A percentile compares a stretch with the other conserved stretches of the same genome.
Evolutionary conservation across 2,888 invertebrate species (phyloP).

Genomic region (Asteroscopus sphinx): DNA sequence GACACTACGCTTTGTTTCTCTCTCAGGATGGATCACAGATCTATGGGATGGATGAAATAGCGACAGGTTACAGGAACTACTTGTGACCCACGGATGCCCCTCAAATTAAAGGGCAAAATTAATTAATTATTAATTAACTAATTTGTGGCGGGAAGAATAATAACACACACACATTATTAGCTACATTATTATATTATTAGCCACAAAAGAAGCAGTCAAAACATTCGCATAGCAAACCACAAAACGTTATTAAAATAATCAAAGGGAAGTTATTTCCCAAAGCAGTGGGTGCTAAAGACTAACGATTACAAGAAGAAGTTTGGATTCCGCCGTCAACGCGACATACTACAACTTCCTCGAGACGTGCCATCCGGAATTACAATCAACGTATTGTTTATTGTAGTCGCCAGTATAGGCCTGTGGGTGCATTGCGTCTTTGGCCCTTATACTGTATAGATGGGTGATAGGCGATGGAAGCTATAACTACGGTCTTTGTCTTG

Average conservation of each 20-base stretch:
- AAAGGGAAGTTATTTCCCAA: slow-evolving; percentile 53
- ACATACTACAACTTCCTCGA: slow-evolving; percentile 79
- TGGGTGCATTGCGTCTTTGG: slow-evolving; percentile 57
- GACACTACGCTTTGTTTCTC: slow-evolving; percentile 2
- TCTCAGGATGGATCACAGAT: too few relatives aligned
- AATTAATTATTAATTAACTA: too few relatives aligned
- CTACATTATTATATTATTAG: too few relatives aligned
- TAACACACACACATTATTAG: too few relatives aligned
- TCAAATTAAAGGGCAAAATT: too few relatives aligned
- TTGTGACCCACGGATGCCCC: too few relatives aligned
- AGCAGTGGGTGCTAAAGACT: slow-evolving; percentile 31
- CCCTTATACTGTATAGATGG: slow-evolving; percentile 51
- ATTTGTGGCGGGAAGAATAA: too few relatives aligned
- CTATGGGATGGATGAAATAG: too few relatives aligned
- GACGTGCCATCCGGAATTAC: slow-evolving; percentile 76
- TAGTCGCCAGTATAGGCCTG: slow-evolving; percentile 47
- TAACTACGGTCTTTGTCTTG: slow-evolving; percentile 39
- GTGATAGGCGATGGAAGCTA: slow-evolving; percentile 37
- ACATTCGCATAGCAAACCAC: slow-evolving; percentile 4
- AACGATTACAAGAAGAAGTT: slow-evolving; percentile 48
- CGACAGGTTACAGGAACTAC: too few relatives aligned
- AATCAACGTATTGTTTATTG: slow-evolving; percentile 73
- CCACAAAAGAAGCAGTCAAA: background rate
- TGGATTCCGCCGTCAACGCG: slow-evolving; percentile 51
- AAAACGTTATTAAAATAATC: slow-evolving; percentile 22